A percentile compares a stretch with the other conserved stretches of the same genome.
These are phyloP conservation scores for Kryphioiulus occultus DNA, from an alignment of 2,888 invertebrate species.

Conservation along the genomic window DNA sequence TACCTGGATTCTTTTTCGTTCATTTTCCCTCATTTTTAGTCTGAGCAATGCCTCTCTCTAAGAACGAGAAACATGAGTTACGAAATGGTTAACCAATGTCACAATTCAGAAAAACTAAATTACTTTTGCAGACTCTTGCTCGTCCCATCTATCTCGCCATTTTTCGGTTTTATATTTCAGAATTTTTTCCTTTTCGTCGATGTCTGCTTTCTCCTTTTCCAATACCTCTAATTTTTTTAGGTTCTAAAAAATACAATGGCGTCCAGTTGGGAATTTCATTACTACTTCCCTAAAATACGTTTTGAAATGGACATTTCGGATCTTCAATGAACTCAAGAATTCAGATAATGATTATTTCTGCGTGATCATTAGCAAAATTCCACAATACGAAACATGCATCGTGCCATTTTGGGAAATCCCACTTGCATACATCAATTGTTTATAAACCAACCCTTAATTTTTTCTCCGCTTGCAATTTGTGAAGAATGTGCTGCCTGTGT, in stretches of 20 bases:
- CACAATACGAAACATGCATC: too few species aligned
- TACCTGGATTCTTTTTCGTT: not conserved
- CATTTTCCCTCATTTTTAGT: not conserved
- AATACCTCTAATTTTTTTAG: not conserved
- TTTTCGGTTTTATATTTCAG: not conserved
- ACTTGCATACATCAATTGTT: not conserved
- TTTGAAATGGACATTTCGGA: too few species aligned
- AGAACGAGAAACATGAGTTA: not conserved
- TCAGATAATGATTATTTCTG: too few species aligned
- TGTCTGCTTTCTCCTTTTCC: not conserved
- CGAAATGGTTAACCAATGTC: not conserved
- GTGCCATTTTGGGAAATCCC: too few species aligned
- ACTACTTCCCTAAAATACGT: too few species aligned
- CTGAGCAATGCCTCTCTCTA: not conserved
- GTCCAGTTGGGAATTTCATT: too few species aligned
- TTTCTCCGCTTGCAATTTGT: not conserved
- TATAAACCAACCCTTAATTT: not conserved
- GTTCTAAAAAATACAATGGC: not conserved
- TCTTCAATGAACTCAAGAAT: too few species aligned
- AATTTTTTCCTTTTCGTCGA: not conserved
- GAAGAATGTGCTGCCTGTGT: not conserved
- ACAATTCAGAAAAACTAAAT: not conserved
- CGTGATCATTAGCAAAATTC: too few species aligned
- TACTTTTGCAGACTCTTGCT: not conserved
- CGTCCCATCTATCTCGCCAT: constrained; percentile 1